phyloP scores from a whole-genome alignment of 2,113 vertebrate genomes.

The Rhinogobius similis region DNA sequence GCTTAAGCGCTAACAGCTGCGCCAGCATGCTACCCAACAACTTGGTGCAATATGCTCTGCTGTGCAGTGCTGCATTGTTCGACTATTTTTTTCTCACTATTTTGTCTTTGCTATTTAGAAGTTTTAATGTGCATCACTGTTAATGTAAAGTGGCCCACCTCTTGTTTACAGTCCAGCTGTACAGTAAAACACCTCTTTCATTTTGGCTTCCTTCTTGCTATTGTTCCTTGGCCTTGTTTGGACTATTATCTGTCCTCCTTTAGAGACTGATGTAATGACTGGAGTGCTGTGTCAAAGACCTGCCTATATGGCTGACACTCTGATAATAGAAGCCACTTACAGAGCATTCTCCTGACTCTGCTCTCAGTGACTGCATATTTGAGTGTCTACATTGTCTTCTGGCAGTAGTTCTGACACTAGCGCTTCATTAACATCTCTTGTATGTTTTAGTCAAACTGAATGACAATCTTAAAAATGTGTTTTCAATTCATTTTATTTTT shows the following conservation, averaged over 20 bases:
- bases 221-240: constrained; percentile 17
- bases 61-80: too few relatives aligned
- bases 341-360: constrained; percentile 18
- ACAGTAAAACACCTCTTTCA: background rate
- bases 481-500: too few relatives aligned
- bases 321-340: constrained; percentile 30
- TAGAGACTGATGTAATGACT: constrained; percentile 49
- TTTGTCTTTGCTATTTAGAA: background rate
- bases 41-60: background rate
- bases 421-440: too few relatives aligned
- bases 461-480: too few relatives aligned
- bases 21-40: background rate
- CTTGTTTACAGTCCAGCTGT: background rate
- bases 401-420: too few relatives aligned
- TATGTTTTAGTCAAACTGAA: too few relatives aligned
- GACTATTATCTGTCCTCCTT: constrained; percentile 26
- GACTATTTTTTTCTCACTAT: too few relatives aligned
- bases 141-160: background rate
- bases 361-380: constrained; percentile 20
- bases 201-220: constrained; percentile 5
- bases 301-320: constrained; percentile 21
- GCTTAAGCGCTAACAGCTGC: too few relatives aligned
- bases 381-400: background rate
- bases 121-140: background rate
- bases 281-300: constrained; percentile 41